Percentiles rank a stretch among this genome's conserved stretches.
phyloP scores from a whole-genome alignment of 2,888 invertebrate genomes.

The Lycophotia porphyrea region DNA sequence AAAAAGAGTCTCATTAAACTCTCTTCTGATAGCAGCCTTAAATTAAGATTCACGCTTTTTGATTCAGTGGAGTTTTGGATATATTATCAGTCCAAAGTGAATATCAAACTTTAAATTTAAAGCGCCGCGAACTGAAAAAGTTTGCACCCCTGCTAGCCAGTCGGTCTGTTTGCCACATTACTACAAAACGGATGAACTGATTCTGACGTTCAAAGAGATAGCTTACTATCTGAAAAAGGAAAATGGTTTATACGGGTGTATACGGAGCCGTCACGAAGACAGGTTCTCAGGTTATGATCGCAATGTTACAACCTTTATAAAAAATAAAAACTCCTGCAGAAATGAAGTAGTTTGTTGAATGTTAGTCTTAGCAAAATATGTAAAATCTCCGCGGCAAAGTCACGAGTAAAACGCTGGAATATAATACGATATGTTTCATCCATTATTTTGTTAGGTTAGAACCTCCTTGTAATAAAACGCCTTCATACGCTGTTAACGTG shows the following conservation, averaged over 20 bases:
- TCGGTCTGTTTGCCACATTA: neutral
- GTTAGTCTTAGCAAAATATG: neutral
- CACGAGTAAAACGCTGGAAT: neutral
- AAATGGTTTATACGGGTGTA: neutral
- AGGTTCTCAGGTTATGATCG: neutral
- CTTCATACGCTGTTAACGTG: slow-evolving; percentile 31
- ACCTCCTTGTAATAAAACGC: slow-evolving; percentile 47
- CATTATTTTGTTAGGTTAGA: slow-evolving; percentile 35
- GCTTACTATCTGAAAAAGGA: neutral
- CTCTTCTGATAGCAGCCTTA: too few species aligned
- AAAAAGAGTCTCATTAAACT: too few species aligned
- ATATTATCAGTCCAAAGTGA: too few species aligned
- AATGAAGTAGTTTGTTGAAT: neutral
- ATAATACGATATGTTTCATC: neutral
- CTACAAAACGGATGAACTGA: neutral
- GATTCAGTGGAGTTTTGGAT: too few species aligned
- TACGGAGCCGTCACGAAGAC: neutral
- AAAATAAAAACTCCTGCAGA: too few species aligned
- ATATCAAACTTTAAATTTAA: too few species aligned
- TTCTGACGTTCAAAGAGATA: neutral
- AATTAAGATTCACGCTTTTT: too few species aligned
- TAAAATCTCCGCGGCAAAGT: neutral
- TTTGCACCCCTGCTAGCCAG: too few species aligned
- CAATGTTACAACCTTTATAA: neutral
- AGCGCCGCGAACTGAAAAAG: too few species aligned